Evolutionary conservation across 2,113 vertebrate species (phyloP).

Genomic region (Sciurus niger): DNA sequence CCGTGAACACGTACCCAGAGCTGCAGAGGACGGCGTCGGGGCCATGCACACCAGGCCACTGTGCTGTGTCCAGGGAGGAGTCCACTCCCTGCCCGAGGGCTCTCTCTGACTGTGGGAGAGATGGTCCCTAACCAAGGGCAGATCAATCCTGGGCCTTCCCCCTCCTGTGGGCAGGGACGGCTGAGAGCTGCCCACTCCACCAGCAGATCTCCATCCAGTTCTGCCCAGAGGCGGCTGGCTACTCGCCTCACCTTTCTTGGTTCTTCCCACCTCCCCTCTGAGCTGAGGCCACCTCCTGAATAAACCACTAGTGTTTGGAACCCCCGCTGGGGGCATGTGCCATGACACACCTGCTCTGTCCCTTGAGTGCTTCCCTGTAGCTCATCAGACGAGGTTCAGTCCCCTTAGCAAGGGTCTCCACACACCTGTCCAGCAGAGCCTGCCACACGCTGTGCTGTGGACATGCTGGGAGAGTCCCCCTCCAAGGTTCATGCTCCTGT

Average conservation of each 20-base stretch:
- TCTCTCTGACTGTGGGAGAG: not conserved
- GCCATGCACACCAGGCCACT: too few species aligned
- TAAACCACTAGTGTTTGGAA: not conserved
- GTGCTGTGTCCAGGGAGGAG: too few species aligned
- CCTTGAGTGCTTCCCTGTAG: not conserved
- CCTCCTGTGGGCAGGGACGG: not conserved
- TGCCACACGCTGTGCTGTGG: fast-evolving
- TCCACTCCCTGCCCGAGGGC: too few species aligned
- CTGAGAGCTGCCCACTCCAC: not conserved
- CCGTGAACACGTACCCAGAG: too few species aligned
- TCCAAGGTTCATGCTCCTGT: not conserved
- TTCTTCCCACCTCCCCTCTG: not conserved
- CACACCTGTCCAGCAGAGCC: fast-evolving
- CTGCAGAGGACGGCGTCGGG: too few species aligned
- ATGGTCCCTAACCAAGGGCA: too few species aligned
- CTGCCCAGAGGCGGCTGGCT: too few species aligned
- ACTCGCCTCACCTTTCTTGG: too few species aligned
- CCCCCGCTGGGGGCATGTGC: too few species aligned
- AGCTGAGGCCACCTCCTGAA: not conserved
- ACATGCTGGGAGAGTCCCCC: not conserved
- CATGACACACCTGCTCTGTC: not conserved
- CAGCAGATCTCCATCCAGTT: too few species aligned
- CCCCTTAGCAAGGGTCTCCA: not conserved
- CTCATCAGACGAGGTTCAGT: fast-evolving
- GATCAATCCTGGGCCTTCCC: not conserved